A percentile compares a stretch with the other conserved stretches of the same genome.
phyloP scores from a whole-genome alignment of 1,140 invertebrate genomes.

The Hydropsyche tenuis region DNA sequence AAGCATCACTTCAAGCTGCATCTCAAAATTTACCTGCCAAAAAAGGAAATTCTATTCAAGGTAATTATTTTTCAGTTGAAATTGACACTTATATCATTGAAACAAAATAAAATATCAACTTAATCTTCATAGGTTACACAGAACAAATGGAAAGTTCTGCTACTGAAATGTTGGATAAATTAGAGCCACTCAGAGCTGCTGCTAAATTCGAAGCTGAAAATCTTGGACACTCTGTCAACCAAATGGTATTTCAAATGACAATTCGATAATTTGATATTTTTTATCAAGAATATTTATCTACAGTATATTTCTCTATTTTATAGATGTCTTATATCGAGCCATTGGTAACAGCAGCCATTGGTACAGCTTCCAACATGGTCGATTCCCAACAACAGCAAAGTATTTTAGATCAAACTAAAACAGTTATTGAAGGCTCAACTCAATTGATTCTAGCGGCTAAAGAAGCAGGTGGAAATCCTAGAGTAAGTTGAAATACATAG shows the following conservation, averaged over 20 bases:
- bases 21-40: slow-evolving; percentile 79
- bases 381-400: slow-evolving; percentile 90
- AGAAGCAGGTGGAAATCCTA: slow-evolving; percentile 92
- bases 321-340: slow-evolving; percentile 77
- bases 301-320: neutral
- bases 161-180: slow-evolving; percentile 77
- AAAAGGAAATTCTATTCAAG: slow-evolving; percentile 79
- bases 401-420: slow-evolving; percentile 91
- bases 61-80: slow-evolving; percentile 52
- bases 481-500: slow-evolving; percentile 57
- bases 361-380: slow-evolving; percentile 87
- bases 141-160: slow-evolving; percentile 79
- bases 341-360: slow-evolving; percentile 81
- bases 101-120: neutral
- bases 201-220: slow-evolving; percentile 93
- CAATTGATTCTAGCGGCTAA: slow-evolving; percentile 87
- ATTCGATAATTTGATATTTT: neutral
- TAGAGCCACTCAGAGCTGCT: slow-evolving; percentile 82
- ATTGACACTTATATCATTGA: neutral
- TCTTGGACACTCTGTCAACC: slow-evolving; percentile 85
- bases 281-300: neutral
- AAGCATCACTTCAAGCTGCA: slow-evolving; percentile 84
- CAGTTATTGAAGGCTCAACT: slow-evolving; percentile 88
- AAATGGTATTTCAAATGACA: slow-evolving; percentile 68
- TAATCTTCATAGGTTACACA: slow-evolving; percentile 67